A percentile compares a stretch with the other conserved stretches of the same genome.
phyloP scores from a whole-genome alignment of 2,888 invertebrate species.

The Lypha dubia region DNA sequence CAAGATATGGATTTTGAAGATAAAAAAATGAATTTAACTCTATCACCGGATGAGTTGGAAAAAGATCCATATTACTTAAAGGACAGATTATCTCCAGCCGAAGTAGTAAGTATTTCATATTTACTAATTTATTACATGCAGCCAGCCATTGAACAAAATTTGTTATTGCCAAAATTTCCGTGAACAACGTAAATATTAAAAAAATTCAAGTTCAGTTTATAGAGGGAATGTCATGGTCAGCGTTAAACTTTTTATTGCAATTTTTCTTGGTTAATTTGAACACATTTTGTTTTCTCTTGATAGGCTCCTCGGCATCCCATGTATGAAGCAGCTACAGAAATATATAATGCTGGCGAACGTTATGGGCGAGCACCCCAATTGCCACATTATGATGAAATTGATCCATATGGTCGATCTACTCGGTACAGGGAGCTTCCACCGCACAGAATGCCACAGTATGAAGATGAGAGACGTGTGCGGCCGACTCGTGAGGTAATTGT shows the following conservation, averaged over 20 bases:
- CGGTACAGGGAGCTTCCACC: slow-evolving; percentile 85
- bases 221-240: too few relatives aligned
- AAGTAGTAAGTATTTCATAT: slow-evolving; percentile 76
- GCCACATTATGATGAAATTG: slow-evolving; percentile 82
- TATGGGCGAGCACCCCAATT: slow-evolving; percentile 77
- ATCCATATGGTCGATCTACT: slow-evolving; percentile 83
- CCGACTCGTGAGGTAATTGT: slow-evolving; percentile 90
- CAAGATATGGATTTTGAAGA: slow-evolving; percentile 98
- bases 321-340: slow-evolving; percentile 74
- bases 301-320: slow-evolving; percentile 76
- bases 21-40: slow-evolving; percentile 94
- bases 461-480: slow-evolving; percentile 85
- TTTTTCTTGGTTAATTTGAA: neutral
- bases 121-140: neutral
- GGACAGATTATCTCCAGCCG: slow-evolving; percentile 86
- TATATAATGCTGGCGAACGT: slow-evolving; percentile 82
- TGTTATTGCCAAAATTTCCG: too few relatives aligned
- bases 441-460: slow-evolving; percentile 85
- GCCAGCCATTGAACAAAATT: too few relatives aligned
- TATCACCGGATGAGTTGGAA: slow-evolving; percentile 89
- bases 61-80: slow-evolving; percentile 89
- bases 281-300: slow-evolving; percentile 24
- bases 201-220: too few relatives aligned
- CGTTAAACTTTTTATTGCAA: too few relatives aligned
- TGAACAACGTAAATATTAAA: too few relatives aligned